Percentiles rank a stretch among this genome's conserved stretches.
These are phyloP conservation scores for Caenorhabditis briggsae DNA, from an alignment of 1,140 invertebrate genomes.

Conservation along the genomic window DNA sequence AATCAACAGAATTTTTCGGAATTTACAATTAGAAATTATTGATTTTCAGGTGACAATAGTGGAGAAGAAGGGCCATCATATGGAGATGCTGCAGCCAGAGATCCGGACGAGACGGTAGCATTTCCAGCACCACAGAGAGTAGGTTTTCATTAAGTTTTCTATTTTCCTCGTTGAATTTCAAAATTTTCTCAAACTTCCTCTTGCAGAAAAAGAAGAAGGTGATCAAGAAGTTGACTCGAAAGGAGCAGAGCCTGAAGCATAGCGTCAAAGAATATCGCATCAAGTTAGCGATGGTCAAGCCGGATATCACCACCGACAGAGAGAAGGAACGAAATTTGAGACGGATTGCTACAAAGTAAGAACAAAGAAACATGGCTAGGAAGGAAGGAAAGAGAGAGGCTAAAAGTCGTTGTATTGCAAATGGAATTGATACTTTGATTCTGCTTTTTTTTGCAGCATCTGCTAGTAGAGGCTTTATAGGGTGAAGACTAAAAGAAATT, in stretches of 20 bases:
- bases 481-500: background rate
- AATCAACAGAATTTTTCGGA: too few relatives aligned
- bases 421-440: background rate
- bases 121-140: constrained; percentile 13
- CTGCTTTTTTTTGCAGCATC: background rate
- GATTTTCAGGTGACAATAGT: constrained; percentile 9
- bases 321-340: constrained; percentile 61
- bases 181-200: background rate
- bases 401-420: constrained; percentile 4
- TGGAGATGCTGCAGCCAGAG: background rate
- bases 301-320: constrained; percentile 55
- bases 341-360: constrained; percentile 57
- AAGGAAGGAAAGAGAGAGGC: background rate
- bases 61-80: constrained; percentile 23
- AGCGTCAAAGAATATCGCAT: constrained; percentile 18
- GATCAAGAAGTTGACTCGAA: constrained; percentile 56
- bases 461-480: background rate
- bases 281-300: constrained; percentile 48
- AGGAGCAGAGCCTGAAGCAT: constrained; percentile 52
- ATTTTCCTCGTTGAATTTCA: too few relatives aligned
- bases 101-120: constrained; percentile 16
- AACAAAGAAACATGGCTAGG: background rate
- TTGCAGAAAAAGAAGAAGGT: constrained; percentile 43
- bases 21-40: background rate
- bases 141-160: too few relatives aligned